Evolutionary conservation across 2,888 invertebrate species (phyloP).

Genomic region (Sphinx pinastri): DNA sequence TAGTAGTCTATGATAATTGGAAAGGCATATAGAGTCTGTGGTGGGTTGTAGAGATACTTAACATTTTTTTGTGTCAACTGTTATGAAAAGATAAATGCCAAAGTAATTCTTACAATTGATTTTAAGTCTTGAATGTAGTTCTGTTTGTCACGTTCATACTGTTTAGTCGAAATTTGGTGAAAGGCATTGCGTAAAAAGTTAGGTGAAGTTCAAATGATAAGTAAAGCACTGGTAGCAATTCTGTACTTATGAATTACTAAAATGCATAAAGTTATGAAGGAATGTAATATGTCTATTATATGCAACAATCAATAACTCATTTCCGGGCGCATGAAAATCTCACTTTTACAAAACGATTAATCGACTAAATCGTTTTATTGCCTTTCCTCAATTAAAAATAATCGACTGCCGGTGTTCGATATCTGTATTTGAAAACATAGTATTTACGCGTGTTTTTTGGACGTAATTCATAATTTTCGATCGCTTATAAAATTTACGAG

Average conservation of each 20-base stretch:
- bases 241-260: not conserved
- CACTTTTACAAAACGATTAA: not conserved
- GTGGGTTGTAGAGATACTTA: not conserved
- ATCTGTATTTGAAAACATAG: not conserved
- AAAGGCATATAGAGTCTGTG: not conserved
- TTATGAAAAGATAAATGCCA: too few relatives aligned
- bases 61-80: too few relatives aligned
- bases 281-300: not conserved
- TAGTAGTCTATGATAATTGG: constrained; percentile 3
- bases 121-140: too few relatives aligned
- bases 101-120: too few relatives aligned
- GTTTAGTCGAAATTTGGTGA: too few relatives aligned
- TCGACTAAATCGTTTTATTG: constrained; percentile 15
- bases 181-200: too few relatives aligned
- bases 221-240: not conserved
- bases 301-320: not conserved
- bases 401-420: constrained; percentile 5
- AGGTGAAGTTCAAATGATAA: too few relatives aligned
- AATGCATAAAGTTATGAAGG: not conserved
- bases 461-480: constrained; percentile 32
- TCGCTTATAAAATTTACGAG: constrained; percentile 38
- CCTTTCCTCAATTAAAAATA: constrained; percentile 11
- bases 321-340: not conserved
- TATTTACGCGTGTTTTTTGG: constrained; percentile 12
- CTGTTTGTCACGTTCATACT: too few relatives aligned